Evolutionary conservation across 2,113 vertebrate species (phyloP).

Genomic region (Dasyornis broadbenti): DNA sequence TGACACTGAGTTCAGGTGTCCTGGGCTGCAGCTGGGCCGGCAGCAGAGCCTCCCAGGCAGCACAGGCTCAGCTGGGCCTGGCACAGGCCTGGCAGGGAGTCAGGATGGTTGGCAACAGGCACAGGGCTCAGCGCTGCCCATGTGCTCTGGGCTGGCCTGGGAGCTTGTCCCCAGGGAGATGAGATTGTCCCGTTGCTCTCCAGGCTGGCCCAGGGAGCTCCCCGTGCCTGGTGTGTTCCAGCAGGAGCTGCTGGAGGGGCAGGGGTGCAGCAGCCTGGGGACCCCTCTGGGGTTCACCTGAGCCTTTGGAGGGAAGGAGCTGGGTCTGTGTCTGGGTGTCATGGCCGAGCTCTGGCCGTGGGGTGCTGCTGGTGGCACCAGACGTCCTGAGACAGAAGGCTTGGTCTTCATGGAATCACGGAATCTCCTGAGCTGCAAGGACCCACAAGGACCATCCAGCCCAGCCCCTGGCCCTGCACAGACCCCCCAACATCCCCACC

Average conservation of each 20-base stretch:
- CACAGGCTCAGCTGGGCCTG: neutral
- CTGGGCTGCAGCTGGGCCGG: neutral
- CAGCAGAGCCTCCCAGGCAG: neutral
- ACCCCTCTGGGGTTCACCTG: neutral
- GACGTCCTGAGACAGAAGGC: neutral
- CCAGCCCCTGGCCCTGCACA: neutral
- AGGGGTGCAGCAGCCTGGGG: neutral
- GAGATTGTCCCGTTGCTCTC: neutral
- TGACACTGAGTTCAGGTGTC: neutral
- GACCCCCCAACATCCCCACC: neutral
- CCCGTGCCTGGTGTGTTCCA: neutral
- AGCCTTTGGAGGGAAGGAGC: neutral
- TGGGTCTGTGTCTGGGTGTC: rapidly evolving
- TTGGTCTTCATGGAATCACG: too few relatives aligned
- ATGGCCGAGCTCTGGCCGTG: neutral
- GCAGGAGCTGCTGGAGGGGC: neutral
- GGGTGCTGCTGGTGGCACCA: neutral
- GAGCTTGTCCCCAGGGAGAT: too few relatives aligned
- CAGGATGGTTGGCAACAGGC: neutral
- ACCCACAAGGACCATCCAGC: neutral
- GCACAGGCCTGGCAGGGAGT: neutral
- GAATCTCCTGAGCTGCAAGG: neutral
- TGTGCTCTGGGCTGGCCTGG: neutral
- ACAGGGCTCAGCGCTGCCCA: neutral
- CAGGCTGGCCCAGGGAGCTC: neutral